A percentile compares a stretch with the other conserved stretches of the same genome.
phyloP scores from a whole-genome alignment of 2,797 vertebrate genomes.

The Anolis apletophallus region DNA sequence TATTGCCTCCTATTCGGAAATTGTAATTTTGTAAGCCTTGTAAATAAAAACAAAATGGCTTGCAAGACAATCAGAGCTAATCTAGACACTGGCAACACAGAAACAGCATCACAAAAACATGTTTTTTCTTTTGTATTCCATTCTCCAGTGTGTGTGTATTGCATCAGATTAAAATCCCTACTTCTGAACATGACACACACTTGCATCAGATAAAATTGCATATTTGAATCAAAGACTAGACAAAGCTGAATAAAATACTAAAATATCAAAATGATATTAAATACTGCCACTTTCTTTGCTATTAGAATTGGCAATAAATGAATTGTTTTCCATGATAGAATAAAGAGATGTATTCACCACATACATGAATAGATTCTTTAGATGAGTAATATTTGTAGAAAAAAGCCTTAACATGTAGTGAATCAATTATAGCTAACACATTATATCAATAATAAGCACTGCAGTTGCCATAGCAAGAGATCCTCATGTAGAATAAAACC shows the following conservation, averaged over 20 bases:
- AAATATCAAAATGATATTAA: constrained; percentile 15
- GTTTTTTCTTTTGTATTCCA: constrained; percentile 6
- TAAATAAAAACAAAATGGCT: constrained; percentile 39
- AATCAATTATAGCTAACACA: constrained; percentile 64
- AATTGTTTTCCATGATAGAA: constrained; percentile 63
- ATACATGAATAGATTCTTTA: constrained; percentile 58
- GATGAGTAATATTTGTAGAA: constrained; percentile 61
- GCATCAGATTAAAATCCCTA: constrained; percentile 43
- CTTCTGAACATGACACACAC: constrained; percentile 54
- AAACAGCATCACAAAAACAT: background rate
- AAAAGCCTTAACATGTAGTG: constrained; percentile 65
- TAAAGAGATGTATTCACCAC: constrained; percentile 62
- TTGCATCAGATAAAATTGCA: constrained; percentile 43
- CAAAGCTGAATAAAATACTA: constrained; percentile 22
- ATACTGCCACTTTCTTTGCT: constrained; percentile 34
- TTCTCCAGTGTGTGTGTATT: constrained; percentile 39
- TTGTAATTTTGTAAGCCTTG: constrained; percentile 49
- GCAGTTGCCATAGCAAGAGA: constrained; percentile 75
- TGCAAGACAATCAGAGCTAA: constrained; percentile 47
- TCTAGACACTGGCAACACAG: constrained; percentile 47
- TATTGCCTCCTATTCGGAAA: constrained; percentile 42
- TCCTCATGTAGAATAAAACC: constrained; percentile 69
- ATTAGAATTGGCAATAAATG: constrained; percentile 41
- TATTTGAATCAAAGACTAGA: background rate
- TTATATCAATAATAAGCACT: constrained; percentile 65